These are phyloP conservation scores for Brachycybe producta DNA, from an alignment of 2,888 invertebrate species.

Conservation along the genomic window DNA sequence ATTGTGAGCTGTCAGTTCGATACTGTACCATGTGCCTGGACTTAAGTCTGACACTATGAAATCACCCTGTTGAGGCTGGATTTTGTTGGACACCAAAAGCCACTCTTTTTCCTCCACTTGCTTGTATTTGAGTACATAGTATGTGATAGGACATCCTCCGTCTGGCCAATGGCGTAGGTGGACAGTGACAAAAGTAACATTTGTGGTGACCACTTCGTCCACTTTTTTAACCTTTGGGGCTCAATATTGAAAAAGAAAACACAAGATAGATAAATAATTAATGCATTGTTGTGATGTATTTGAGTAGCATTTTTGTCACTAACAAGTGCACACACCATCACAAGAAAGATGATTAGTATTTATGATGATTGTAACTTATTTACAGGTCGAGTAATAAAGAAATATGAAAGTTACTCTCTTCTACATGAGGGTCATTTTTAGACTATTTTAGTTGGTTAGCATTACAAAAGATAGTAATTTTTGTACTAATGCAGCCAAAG, in stretches of 20 bases:
- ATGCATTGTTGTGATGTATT: slow-evolving; percentile 4
- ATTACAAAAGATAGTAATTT: too few relatives aligned
- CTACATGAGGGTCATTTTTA: too few relatives aligned
- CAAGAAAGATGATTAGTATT: too few relatives aligned
- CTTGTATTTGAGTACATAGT: slow-evolving; percentile 29
- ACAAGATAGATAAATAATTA: too few relatives aligned
- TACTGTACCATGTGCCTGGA: slow-evolving; percentile 28
- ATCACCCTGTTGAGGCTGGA: slow-evolving; percentile 16
- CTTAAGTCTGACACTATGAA: slow-evolving; percentile 11
- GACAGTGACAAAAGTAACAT: slow-evolving; percentile 31
- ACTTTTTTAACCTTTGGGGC: slow-evolving; percentile 28
- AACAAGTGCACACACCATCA: too few relatives aligned
- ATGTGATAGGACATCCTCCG: slow-evolving; percentile 31
- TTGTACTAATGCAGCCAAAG: too few relatives aligned
- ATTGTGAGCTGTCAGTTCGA: slow-evolving; percentile 32
- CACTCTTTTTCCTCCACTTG: slow-evolving; percentile 15
- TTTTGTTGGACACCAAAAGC: slow-evolving; percentile 20
- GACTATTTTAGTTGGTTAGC: too few relatives aligned
- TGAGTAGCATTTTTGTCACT: too few relatives aligned
- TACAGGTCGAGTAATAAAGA: too few relatives aligned
- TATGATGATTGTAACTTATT: too few relatives aligned
- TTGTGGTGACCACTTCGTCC: slow-evolving; percentile 27
- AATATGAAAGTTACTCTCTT: too few relatives aligned
- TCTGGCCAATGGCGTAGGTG: slow-evolving; percentile 30
- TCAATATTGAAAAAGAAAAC: slow-evolving; percentile 17